phyloP scores from a whole-genome alignment of 2,113 vertebrate species.

The Tenebrosternarchus preto region DNA sequence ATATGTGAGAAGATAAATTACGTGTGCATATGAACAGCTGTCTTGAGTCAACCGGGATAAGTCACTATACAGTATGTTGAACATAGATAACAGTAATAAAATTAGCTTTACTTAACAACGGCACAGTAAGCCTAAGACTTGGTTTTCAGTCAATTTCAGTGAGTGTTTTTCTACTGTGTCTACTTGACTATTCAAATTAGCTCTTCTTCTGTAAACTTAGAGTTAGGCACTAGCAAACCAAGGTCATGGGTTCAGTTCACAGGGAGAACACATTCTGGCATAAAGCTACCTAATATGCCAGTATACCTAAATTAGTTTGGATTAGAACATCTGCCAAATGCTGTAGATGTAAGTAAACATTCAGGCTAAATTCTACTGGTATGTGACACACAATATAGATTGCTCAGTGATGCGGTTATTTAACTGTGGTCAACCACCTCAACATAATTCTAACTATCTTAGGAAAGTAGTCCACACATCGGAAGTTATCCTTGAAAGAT shows the following conservation, averaged over 20 bases:
- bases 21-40: conserved; percentile 57
- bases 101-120: background rate
- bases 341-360: background rate
- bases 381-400: background rate
- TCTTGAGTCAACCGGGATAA: background rate
- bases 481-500: too few relatives aligned
- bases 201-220: too few relatives aligned
- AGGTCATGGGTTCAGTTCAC: too few relatives aligned
- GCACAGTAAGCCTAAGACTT: background rate
- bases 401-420: background rate
- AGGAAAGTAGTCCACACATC: too few relatives aligned
- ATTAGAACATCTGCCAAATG: too few relatives aligned
- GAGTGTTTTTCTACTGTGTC: background rate
- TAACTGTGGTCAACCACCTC: conserved; percentile 9
- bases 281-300: background rate
- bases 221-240: too few relatives aligned
- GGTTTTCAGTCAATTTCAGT: background rate
- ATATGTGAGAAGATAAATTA: conserved; percentile 70
- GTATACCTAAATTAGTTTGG: background rate
- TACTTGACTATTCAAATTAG: background rate
- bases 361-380: background rate
- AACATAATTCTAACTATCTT: background rate
- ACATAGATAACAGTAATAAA: conserved; percentile 4
- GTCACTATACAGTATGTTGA: background rate
- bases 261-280: background rate